Evolutionary conservation across 2,113 vertebrate species (phyloP).

Genomic region (Myotis lucifugus): DNA sequence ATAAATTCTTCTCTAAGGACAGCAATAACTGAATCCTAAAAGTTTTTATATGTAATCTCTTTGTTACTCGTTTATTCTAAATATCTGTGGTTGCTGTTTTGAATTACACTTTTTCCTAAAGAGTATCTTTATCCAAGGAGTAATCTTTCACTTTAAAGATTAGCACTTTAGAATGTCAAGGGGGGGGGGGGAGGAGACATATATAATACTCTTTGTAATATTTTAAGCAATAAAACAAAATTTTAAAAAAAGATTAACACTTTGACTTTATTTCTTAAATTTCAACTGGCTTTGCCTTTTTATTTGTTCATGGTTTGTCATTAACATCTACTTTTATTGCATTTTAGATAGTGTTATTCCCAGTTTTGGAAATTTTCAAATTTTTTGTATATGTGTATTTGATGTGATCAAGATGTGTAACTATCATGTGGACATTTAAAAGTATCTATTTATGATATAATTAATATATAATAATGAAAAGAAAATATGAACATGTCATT

Average conservation of each 20-base stretch:
- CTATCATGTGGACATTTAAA: not conserved
- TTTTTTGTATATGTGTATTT: not conserved
- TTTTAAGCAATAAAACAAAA: no score
- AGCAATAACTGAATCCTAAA: not conserved
- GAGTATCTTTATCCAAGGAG: not conserved
- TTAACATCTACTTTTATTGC: not conserved
- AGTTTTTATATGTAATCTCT: not conserved
- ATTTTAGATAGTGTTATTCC: not conserved
- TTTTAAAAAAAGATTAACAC: not conserved
- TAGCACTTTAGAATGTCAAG: not conserved
- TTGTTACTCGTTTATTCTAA: not conserved
- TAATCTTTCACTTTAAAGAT: not conserved
- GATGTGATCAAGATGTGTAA: not conserved
- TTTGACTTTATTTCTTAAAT: not conserved
- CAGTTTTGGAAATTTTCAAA: not conserved
- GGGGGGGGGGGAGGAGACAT: no score
- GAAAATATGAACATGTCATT: not conserved
- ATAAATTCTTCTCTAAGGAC: not conserved
- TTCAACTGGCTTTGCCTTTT: not conserved
- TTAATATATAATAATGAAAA: not conserved
- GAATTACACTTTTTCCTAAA: slow-evolving; percentile 5
- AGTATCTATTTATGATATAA: not conserved
- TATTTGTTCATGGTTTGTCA: slow-evolving; percentile 20
- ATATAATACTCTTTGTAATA: no score
- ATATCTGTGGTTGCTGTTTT: not conserved